Conservation (phyloP, 1,140 invertebrate genomes). For the Lordiphosa collinella region DNA sequence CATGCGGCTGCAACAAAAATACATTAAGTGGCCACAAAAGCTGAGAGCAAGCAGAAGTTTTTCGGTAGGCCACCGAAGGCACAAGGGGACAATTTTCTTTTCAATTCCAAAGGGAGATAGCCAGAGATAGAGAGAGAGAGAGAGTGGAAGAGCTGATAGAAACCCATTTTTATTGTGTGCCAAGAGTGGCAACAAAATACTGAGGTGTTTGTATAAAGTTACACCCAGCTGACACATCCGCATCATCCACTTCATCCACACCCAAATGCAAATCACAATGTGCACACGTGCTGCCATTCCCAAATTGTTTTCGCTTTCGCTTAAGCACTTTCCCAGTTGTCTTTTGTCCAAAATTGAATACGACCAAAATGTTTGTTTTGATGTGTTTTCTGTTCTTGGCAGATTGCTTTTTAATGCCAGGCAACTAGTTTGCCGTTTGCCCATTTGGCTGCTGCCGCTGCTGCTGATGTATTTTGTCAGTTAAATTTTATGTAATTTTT, state of each 20-base stretch:
- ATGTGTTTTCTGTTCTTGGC: constrained; percentile 37
- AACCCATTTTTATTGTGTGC: constrained; percentile 62
- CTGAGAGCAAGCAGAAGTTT: constrained; percentile 15
- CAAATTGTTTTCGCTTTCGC: constrained; percentile 61
- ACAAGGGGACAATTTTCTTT: constrained; percentile 8
- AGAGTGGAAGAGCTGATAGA: constrained; percentile 9
- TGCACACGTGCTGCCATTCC: constrained; percentile 54
- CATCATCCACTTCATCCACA: constrained; percentile 2
- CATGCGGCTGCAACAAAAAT: constrained; percentile 45
- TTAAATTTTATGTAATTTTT: constrained; percentile 17
- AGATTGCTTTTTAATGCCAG: constrained; percentile 59
- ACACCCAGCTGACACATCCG: constrained; percentile 30
- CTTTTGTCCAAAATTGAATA: constrained; percentile 37
- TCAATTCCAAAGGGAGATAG: constrained; percentile 22
- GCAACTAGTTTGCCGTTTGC: constrained; percentile 17
- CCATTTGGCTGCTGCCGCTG: background rate
- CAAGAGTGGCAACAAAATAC: constrained; percentile 52
- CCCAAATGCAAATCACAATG: constrained; percentile 54
- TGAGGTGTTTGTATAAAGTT: constrained; percentile 65
- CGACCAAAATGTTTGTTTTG: constrained; percentile 47
- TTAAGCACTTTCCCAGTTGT: constrained; percentile 27
- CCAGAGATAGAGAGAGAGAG: constrained; percentile 15
- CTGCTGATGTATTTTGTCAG: constrained; percentile 1
- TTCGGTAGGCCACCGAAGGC: constrained; percentile 4
- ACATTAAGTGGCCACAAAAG: constrained; percentile 38